Base-by-base conservation (phyloP, 53 echinoderm and acorn worm genomes). In the Hippasteria phrygiana region DNA sequence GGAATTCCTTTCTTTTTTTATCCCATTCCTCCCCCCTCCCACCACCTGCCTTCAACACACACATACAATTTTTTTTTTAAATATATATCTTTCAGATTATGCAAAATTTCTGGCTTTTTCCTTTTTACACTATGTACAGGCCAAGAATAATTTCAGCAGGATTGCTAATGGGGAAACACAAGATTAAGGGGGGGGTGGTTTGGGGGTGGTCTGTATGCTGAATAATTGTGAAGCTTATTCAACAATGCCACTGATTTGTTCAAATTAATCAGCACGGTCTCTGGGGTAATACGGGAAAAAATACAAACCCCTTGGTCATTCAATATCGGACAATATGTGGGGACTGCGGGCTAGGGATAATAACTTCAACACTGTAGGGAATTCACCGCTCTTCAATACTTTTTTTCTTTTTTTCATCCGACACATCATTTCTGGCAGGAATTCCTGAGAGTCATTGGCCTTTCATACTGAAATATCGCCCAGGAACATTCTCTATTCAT, bases 231-330 rank as follows among this genome's bases (percentile, higher is more conserved):
- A 43, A n/a, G 64, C 43, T 82, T 82, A 65, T 82, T 46, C 82
- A 65, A 82, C 82, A 82, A 82, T 82, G 46, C 65, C 29, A 22
- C 45, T 82, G 82, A 82, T 82, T 82, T 82, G 82, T 66, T 62
- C 82, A 31, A 43, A 82, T 82, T 82, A 82, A 82, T 82, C 82
- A 82, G 82, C 64, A 16, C 17, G 45, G 64, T 82, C 82, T 46
- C 45, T 17, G 42, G 66, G 82, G 82, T 22, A 82, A 66, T 18
- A 32, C 64, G 46, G 63, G n/a, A 16, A 39, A 46, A 64, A 82
- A 63, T 47, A 31, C 45, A 34, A 65, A 20, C 42, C 64, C 78
- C 46, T 43, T 45, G 36, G 66, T 64, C 66, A 38, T 45, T 43
- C 63, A 40, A 82, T 82, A 82, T 65, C 39, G 80, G 62, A 59